Evolutionary conservation across 2,113 vertebrate genomes (phyloP), one percentile per base, ranked within the genome.

Genomic region (Scomber scombrus): DNA sequence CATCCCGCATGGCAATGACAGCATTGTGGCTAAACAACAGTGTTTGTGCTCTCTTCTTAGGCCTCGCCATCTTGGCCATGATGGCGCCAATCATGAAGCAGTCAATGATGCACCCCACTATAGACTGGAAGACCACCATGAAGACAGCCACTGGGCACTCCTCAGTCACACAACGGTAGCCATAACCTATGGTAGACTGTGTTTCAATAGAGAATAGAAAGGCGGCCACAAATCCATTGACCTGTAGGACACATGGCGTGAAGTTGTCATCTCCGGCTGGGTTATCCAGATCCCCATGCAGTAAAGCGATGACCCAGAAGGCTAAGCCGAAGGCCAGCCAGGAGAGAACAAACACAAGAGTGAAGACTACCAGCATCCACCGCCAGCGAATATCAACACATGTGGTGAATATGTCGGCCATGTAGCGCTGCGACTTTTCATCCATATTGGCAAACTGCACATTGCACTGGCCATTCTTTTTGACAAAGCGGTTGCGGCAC

Each of bases 71-170:
- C 93, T 99, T 99, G 82, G 98, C 98, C 98, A 99, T 99, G 93
- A 99, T 99, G 82, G 98, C 98, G 0, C 98, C 98, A 0, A 99
- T 99, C 97, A 99, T 98, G 92, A 99, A 99, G 74, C 97, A 99
- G 95, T 99, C 98, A 1, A 99, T 99, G 87, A 99, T 98, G 88
- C 98, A 99, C 61, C 98, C 98, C 74, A 99, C 96, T 0, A 99
- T 99, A 78, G 97, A 98, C 94, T 99, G 98, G 14, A 98, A 97
- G 81, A 99, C 98, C 90, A 99, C 98, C 96, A 99, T 97, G 90
- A 99, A 98, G 80, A 99, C 97, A 0, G 98, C 98, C 0, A 97
- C 93, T 0, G 98, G 98, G 75, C 98, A 99, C 90, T 99, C 98
- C 92, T 99, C 98, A 0, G 98, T 99, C 86, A 99, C 97, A 0